A percentile compares a stretch with the other conserved stretches of the same genome.
These are phyloP conservation scores for Diploscapter pachys DNA, from an alignment of 1,140 invertebrate species.

Conservation along the genomic window DNA sequence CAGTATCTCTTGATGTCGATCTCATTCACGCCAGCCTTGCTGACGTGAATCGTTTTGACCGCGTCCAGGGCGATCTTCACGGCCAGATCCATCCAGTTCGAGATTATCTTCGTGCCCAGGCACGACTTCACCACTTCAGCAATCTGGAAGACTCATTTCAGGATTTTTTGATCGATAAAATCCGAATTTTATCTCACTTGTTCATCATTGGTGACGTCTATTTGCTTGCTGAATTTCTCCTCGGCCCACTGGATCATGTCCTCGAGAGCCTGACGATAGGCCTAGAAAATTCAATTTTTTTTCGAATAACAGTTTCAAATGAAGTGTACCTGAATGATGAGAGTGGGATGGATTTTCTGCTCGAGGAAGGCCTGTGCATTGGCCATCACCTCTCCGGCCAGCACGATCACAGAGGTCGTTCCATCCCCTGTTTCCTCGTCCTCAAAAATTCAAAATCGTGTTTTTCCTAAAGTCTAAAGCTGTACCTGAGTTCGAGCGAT, in stretches of 20 bases:
- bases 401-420: conserved; percentile 95
- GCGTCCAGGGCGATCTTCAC: conserved; percentile 92
- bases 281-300: conserved; percentile 57
- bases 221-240: conserved; percentile 75
- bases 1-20: conserved; percentile 83
- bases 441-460: neutral
- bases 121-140: conserved; percentile 84
- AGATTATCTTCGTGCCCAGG: conserved; percentile 93
- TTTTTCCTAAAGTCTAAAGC: neutral
- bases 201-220: conserved; percentile 78
- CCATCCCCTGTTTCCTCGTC: conserved; percentile 99
- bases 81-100: conserved; percentile 87
- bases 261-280: conserved; percentile 88
- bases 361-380: conserved; percentile 85
- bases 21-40: conserved; percentile 73
- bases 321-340: conserved; percentile 74
- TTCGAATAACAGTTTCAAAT: conserved; percentile 12
- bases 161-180: neutral
- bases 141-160: conserved; percentile 59
- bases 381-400: conserved; percentile 89
- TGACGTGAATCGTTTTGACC: conserved; percentile 70
- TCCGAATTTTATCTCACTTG: conserved; percentile 62
- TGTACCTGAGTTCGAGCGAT: conserved; percentile 86
- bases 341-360: conserved; percentile 92
- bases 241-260: conserved; percentile 81